Percentiles rank a stretch among this genome's conserved stretches.
Conservation (phyloP, 2,113 vertebrate genomes). For the Pitta sordida region DNA sequence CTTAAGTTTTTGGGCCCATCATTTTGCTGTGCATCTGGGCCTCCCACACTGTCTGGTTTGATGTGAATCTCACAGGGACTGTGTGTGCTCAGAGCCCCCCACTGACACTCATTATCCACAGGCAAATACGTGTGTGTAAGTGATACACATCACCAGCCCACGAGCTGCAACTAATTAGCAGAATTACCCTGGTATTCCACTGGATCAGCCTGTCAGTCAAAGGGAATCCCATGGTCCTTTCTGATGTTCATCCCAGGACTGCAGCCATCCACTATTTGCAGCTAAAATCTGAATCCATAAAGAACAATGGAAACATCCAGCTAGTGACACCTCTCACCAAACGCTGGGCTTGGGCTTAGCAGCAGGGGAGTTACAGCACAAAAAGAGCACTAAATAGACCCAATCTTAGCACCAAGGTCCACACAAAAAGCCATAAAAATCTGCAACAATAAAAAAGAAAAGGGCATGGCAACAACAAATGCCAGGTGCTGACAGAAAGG, state of each 20-base stretch:
- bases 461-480: not conserved
- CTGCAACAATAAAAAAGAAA: not conserved
- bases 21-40: not conserved
- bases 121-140: not conserved
- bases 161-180: not conserved
- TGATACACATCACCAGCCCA: not conserved
- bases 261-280: not conserved
- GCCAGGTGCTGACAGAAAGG: not conserved
- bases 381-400: constrained; percentile 8
- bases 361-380: not conserved
- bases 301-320: not conserved
- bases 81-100: not conserved
- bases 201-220: not conserved
- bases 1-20: not conserved
- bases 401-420: not conserved
- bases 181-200: not conserved
- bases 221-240: not conserved
- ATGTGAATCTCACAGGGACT: not conserved
- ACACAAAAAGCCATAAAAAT: not conserved
- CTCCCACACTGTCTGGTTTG: not conserved
- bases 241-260: not conserved
- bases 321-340: not conserved
- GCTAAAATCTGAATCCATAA: not conserved
- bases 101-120: accelerated
- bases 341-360: not conserved